Evolutionary conservation across 2,113 vertebrate species (phyloP).

Genomic region (Nothocercus julius): DNA sequence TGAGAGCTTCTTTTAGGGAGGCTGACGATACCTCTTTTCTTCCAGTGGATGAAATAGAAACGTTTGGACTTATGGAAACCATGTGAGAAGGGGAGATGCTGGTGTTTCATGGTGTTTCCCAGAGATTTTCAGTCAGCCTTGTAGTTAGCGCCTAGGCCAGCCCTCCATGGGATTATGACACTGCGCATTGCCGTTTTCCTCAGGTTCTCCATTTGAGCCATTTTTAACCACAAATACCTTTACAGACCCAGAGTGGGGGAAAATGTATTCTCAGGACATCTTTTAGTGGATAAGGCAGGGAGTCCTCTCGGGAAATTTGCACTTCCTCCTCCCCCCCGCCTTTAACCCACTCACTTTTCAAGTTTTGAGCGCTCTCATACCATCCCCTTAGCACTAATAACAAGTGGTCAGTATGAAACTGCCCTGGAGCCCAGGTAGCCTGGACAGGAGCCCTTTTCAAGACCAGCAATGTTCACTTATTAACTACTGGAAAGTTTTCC

Average conservation of each 20-base stretch:
- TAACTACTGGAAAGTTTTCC: not conserved
- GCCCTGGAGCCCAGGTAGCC: not conserved
- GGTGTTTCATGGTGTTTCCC: not conserved
- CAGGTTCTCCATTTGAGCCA: not conserved
- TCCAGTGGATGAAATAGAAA: not conserved
- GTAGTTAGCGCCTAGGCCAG: not conserved
- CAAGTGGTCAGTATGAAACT: not conserved
- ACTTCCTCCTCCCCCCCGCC: not conserved
- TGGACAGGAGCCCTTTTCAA: not conserved
- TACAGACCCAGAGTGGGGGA: not conserved
- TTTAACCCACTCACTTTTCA: not conserved
- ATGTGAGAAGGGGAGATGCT: not conserved
- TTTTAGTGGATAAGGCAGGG: not conserved
- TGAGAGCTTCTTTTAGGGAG: conserved; percentile 1
- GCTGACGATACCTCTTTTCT: not conserved
- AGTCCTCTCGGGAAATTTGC: not conserved
- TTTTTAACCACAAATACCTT: not conserved
- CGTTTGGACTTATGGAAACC: not conserved
- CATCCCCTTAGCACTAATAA: not conserved
- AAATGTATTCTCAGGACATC: not conserved
- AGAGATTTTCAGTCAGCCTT: not conserved
- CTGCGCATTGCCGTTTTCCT: not conserved
- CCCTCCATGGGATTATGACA: not conserved
- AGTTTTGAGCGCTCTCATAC: not conserved
- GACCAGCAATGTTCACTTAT: not conserved